Evolutionary conservation across 1,140 invertebrate species (phyloP).

Genomic region (Cataglyphis hispanica): DNA sequence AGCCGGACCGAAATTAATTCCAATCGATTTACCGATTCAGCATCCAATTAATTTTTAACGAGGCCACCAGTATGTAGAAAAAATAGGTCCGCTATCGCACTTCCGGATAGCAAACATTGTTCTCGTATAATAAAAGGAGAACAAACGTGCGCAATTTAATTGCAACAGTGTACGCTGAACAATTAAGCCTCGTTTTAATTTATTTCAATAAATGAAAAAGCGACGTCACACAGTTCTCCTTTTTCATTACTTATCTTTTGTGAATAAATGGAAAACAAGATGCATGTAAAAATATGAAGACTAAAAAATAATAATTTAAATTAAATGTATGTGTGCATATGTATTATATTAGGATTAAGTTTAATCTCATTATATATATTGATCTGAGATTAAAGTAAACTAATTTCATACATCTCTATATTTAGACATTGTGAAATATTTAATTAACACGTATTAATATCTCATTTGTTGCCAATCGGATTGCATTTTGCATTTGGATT

Average conservation of each 20-base stretch:
- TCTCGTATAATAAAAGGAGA: neutral
- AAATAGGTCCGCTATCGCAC: conserved; percentile 3
- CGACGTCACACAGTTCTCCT: neutral
- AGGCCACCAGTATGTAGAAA: conserved; percentile 4
- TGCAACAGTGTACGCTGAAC: neutral
- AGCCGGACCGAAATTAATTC: conserved; percentile 52
- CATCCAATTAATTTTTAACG: conserved; percentile 57
- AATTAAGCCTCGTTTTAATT: conserved; percentile 3
- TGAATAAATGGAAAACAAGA: neutral
- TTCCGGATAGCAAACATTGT: conserved; percentile 8
- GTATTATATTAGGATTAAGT: neutral
- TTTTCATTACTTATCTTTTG: neutral
- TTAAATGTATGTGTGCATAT: neutral
- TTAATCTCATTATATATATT: neutral
- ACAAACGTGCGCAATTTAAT: neutral
- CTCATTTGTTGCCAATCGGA: neutral
- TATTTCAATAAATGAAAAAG: conserved; percentile 3
- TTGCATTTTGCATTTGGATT: neutral
- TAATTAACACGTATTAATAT: neutral
- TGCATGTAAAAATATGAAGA: neutral
- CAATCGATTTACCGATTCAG: conserved; percentile 45
- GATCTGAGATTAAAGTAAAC: neutral
- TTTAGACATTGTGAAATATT: conserved; percentile 1
- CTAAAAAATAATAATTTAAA: neutral
- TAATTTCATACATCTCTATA: conserved; percentile 13